phyloP scores from a whole-genome alignment of 2,888 invertebrate species.

The Sphaerophoria rueppellii region DNA sequence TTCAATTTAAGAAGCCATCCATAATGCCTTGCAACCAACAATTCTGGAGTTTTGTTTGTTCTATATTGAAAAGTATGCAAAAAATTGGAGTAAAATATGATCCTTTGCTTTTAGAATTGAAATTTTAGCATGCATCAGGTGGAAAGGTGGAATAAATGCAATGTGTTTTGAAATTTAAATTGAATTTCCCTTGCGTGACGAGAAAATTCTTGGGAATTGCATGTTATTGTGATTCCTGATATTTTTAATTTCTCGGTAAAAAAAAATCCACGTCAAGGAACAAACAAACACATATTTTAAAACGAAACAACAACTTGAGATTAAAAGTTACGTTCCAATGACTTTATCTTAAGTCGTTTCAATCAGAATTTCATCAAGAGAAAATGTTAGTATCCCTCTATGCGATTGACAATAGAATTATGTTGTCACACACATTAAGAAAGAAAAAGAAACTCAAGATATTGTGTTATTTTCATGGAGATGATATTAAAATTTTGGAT shows the following conservation, averaged over 20 bases:
- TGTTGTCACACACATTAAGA: background rate
- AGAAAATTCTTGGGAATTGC: no score
- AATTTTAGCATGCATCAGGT: background rate
- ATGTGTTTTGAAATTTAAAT: no score
- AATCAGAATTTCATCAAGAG: background rate
- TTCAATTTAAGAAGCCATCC: slow-evolving; percentile 27
- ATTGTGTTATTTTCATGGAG: background rate
- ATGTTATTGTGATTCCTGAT: no score
- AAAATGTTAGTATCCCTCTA: background rate
- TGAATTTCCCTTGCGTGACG: no score
- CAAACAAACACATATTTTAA: no score
- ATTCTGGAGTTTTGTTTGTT: slow-evolving; percentile 1
- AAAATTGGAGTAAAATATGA: background rate
- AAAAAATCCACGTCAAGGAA: no score
- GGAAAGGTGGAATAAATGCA: no score
- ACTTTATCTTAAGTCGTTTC: background rate
- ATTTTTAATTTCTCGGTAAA: no score
- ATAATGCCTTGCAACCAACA: slow-evolving; percentile 4
- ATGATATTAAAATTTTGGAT: background rate
- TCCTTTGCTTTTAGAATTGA: background rate
- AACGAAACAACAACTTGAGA: no score
- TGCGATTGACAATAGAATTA: background rate
- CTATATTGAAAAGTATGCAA: background rate
- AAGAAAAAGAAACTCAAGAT: background rate
- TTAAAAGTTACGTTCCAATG: no score